Percentiles rank a stretch among this genome's conserved stretches.
phyloP scores from a whole-genome alignment of 2,888 invertebrate species.

The Hypomecis punctinalis region DNA sequence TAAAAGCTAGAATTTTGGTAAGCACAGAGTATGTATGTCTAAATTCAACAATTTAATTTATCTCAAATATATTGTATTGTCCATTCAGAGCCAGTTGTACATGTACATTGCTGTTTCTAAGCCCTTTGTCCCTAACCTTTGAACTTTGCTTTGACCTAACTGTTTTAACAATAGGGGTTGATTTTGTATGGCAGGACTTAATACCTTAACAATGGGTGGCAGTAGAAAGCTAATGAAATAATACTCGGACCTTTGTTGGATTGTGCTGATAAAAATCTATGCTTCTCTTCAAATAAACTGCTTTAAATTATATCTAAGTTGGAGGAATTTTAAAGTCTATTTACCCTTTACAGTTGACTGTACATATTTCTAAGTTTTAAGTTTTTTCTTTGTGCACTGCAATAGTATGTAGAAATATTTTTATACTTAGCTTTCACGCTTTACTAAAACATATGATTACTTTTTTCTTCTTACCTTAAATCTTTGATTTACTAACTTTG shows the following conservation, averaged over 20 bases:
- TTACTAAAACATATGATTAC: neutral
- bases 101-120: conserved; percentile 20
- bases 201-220: conserved; percentile 20
- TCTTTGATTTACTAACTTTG: neutral
- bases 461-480: neutral
- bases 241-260: conserved; percentile 10
- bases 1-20: too few species aligned
- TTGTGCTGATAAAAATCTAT: conserved; percentile 4
- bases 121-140: conserved; percentile 26
- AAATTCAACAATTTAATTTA: neutral
- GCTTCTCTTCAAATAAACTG: neutral
- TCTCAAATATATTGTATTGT: neutral
- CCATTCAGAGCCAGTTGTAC: neutral
- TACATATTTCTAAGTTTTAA: too few species aligned
- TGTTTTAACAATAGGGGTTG: conserved; percentile 19
- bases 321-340: too few species aligned
- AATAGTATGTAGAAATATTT: too few species aligned
- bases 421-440: neutral
- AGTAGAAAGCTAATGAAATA: conserved; percentile 18
- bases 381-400: too few species aligned
- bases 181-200: conserved; percentile 6
- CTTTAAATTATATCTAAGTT: neutral
- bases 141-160: conserved; percentile 28
- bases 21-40: neutral
- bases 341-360: too few species aligned